Evolutionary conservation across 2,888 invertebrate genomes (phyloP).

Genomic region (Drosophila hamatofila): DNA sequence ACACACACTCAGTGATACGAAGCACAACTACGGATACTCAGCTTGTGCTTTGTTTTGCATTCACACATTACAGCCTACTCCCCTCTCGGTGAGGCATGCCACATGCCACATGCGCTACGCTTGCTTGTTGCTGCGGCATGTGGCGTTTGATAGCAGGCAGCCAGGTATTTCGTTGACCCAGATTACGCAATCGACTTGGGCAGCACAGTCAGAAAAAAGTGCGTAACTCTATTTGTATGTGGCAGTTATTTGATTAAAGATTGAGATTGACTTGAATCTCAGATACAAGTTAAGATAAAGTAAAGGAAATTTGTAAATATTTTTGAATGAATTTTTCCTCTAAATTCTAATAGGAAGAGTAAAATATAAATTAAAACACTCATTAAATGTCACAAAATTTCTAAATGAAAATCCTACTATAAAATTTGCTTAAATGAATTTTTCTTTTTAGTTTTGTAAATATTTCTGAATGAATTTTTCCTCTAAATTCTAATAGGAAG

Average conservation of each 20-base stretch:
- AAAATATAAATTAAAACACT: too few relatives aligned
- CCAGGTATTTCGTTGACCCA: constrained; percentile 67
- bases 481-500: too few relatives aligned
- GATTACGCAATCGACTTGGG: constrained; percentile 66
- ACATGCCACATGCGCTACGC: constrained; percentile 19
- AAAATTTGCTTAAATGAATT: too few relatives aligned
- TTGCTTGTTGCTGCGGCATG: constrained; percentile 52
- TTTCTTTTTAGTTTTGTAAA: too few relatives aligned
- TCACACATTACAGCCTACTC: constrained; percentile 1
- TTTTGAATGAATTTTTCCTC: too few relatives aligned
- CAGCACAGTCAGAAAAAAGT: background rate
- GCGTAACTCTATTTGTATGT: background rate
- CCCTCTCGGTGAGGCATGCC: background rate
- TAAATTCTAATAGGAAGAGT: too few relatives aligned
- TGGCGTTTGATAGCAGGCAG: constrained; percentile 43
- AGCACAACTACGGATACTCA: constrained; percentile 22
- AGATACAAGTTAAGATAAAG: background rate
- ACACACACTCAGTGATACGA: constrained; percentile 20
- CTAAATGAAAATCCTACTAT: too few relatives aligned
- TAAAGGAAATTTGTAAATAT: background rate
- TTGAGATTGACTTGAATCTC: background rate
- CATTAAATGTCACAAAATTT: too few relatives aligned
- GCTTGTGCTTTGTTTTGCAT: constrained; percentile 39
- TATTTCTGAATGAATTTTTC: too few relatives aligned
- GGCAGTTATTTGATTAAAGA: background rate